These are phyloP conservation scores for Psylliodes chrysocephalus DNA, from an alignment of 2,888 invertebrate species.

Conservation along the genomic window DNA sequence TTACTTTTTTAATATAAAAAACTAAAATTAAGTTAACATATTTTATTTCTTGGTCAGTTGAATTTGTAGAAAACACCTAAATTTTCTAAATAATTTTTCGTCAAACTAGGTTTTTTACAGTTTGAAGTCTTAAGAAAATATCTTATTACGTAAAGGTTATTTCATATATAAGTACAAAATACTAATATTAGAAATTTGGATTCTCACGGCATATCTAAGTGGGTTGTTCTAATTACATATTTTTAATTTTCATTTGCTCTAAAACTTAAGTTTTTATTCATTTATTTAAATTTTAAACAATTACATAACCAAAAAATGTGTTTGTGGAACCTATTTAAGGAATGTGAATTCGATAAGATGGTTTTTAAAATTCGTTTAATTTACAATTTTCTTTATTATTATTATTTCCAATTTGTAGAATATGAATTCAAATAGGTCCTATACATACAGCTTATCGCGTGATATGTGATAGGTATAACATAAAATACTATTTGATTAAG, in stretches of 20 bases:
- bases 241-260: not conserved
- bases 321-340: not conserved
- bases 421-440: not conserved
- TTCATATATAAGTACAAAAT: not conserved
- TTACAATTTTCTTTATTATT: not conserved
- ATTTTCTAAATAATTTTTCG: not conserved
- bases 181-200: not conserved
- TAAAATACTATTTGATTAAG: not conserved
- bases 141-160: slow-evolving; percentile 6
- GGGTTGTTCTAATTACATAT: too few species aligned
- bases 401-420: not conserved
- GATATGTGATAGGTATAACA: not conserved
- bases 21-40: not conserved
- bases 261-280: not conserved
- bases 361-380: not conserved
- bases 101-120: not conserved
- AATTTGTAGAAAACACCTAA: too few species aligned
- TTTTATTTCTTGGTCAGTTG: too few species aligned
- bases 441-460: not conserved
- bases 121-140: not conserved
- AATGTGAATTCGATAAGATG: not conserved
- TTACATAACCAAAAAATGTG: slow-evolving; percentile 2
- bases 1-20: slow-evolving; percentile 18
- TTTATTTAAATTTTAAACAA: not conserved
- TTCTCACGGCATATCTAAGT: not conserved